Base-by-base conservation (phyloP, 2,797 vertebrate species). In the Alosa sapidissima region DNA sequence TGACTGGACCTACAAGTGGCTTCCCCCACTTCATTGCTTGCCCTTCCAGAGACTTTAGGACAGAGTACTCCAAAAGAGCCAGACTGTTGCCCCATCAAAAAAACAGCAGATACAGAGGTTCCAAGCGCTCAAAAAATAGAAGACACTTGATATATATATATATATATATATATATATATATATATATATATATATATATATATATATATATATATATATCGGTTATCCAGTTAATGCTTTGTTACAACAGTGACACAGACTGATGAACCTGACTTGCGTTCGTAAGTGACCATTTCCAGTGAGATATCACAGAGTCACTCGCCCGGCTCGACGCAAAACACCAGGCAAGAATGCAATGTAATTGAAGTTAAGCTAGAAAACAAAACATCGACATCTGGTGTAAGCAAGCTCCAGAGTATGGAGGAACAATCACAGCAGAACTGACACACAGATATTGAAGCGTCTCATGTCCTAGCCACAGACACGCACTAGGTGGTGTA, bases 351-450 rank as follows among this genome's bases (percentile, higher is more conserved):
- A 45, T 41, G 41, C 41, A 75, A 14, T 1, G 16, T 2, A 19
- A 33, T 9, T 72, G 28, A 78, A 45, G 16, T 2, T 19, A 21
- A 72, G 36, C 14, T 3, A 5, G 5, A 72, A 41, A 72, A 19
- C 1, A 5, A 36, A 19, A 45, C 36, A 78, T 5, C 19, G 72
- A 60, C 58, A 60, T 60, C 58, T 24, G n/a, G n/a, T 60, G 58
- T 7, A 24, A 60, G 58, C n/a, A 60, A n/a, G 58, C 58, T n/a
- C n/a, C 58, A 60, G 21, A 60, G 58, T 24, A 60, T 60, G 58
- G 58, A 60, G 58, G 21, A 60, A 60, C 72, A 78, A 47, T 78
- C 72, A 78, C 72, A 78, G 72, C 41, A 78, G 6, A 78, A 47
- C 41, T 19, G 72, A 72, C 28, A 72, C 41, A 45, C 41, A 45